A percentile compares a stretch with the other conserved stretches of the same genome.
Evolutionary conservation across 2,888 invertebrate genomes (phyloP).

Genomic region (Eilema griseolum): DNA sequence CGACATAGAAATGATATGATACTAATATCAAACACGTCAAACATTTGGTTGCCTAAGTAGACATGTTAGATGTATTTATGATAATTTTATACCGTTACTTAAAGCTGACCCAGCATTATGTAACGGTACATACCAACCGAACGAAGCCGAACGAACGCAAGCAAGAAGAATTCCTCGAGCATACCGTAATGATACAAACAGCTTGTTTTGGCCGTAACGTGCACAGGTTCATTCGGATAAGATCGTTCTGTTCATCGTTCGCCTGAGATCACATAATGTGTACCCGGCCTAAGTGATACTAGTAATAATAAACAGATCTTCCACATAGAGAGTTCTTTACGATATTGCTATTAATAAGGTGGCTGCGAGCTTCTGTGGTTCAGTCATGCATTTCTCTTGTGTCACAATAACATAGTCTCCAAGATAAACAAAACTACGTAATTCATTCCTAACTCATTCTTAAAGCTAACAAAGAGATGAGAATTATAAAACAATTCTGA

Average conservation of each 20-base stretch:
- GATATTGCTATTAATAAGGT: slow-evolving; percentile 9
- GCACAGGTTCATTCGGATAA: neutral
- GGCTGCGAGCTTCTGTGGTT: slow-evolving; percentile 9
- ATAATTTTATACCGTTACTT: slow-evolving; percentile 64
- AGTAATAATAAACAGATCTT: slow-evolving; percentile 61
- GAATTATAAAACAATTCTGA: slow-evolving; percentile 21
- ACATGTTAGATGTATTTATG: slow-evolving; percentile 51
- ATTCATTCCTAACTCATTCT: slow-evolving; percentile 18
- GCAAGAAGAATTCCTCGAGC: neutral
- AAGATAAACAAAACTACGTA: slow-evolving; percentile 16
- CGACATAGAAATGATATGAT: neutral
- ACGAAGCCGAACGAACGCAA: neutral
- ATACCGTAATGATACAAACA: neutral
- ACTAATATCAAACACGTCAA: neutral
- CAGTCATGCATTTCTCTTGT: slow-evolving; percentile 16
- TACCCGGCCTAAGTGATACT: slow-evolving; percentile 44
- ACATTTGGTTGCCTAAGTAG: slow-evolving; percentile 45
- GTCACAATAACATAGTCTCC: neutral
- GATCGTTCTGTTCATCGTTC: neutral
- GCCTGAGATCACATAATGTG: neutral
- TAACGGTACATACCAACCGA: slow-evolving; percentile 4
- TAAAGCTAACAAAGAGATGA: slow-evolving; percentile 22
- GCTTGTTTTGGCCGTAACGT: neutral
- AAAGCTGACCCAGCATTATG: slow-evolving; percentile 1
- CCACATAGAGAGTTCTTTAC: slow-evolving; percentile 50